Evolutionary conservation across 53 echinoderm and acorn worm species (phyloP).

Genomic region (Actinopyga echinites): DNA sequence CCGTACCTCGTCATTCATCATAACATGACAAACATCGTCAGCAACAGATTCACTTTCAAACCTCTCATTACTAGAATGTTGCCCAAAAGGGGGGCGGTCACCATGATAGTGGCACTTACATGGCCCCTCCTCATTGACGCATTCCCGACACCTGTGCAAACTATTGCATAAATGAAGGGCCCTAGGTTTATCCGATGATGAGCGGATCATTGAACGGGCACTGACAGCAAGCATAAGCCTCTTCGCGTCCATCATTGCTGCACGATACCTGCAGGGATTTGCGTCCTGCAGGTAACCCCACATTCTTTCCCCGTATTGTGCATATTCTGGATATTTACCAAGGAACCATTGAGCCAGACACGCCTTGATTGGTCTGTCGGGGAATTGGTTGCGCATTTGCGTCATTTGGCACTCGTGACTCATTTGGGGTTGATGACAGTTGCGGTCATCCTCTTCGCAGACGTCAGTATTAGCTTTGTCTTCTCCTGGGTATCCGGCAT

Average conservation of each 20-base stretch:
- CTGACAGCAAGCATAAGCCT: neutral
- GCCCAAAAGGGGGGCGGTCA: too few species aligned
- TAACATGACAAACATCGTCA: too few species aligned
- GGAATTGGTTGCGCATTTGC: neutral
- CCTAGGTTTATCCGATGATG: neutral
- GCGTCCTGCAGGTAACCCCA: neutral
- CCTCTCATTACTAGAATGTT: too few species aligned
- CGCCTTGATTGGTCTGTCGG: neutral
- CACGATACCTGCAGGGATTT: neutral
- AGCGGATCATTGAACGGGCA: neutral
- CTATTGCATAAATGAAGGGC: constrained; percentile 7
- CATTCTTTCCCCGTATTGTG: neutral
- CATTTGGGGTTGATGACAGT: too few species aligned
- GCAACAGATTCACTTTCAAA: too few species aligned
- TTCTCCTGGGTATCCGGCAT: too few species aligned
- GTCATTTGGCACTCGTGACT: too few species aligned
- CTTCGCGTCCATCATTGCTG: constrained; percentile 4
- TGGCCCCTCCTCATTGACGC: neutral
- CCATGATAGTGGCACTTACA: neutral
- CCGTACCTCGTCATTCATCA: too few species aligned
- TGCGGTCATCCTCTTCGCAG: too few species aligned
- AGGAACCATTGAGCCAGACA: constrained; percentile 24
- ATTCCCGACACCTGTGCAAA: neutral
- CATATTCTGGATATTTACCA: constrained; percentile 17
- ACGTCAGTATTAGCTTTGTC: too few species aligned